Conservation (phyloP, 2,888 invertebrate species). For the Tupiocoris notatus region DNA sequence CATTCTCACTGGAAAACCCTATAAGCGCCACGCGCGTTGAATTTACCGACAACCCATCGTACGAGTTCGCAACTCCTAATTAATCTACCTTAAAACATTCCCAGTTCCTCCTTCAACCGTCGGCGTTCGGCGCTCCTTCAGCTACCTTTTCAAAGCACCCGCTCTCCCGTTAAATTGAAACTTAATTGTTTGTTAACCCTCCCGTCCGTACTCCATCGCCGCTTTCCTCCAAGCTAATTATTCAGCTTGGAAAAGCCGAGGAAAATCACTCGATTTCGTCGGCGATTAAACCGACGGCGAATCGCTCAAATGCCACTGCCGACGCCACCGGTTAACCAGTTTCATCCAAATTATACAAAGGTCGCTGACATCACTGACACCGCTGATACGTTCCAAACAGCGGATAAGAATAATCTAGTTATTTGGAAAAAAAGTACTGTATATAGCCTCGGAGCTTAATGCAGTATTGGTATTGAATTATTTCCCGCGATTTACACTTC, state of each 20-base stretch:
- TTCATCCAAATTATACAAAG: too few species aligned
- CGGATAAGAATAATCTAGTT: too few species aligned
- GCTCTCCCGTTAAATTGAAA: conserved; percentile 42
- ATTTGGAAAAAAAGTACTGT: too few species aligned
- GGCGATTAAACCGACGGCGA: neutral
- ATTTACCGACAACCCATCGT: neutral
- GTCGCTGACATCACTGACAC: too few species aligned
- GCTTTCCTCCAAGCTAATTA: conserved; percentile 26
- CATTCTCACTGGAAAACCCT: too few species aligned
- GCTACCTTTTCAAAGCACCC: conserved; percentile 37
- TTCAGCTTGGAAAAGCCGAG: conserved; percentile 12
- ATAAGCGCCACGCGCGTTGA: neutral
- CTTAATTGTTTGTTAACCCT: conserved; percentile 39
- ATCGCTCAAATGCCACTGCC: neutral
- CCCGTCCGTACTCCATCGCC: neutral
- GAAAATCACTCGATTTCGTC: conserved; percentile 1
- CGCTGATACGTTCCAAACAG: too few species aligned
- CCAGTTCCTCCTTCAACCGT: neutral
- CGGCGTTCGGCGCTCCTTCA: neutral
- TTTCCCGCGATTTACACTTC: too few species aligned
- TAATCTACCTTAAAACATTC: conserved; percentile 40
- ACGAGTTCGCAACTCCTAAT: conserved; percentile 30
- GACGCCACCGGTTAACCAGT: too few species aligned
- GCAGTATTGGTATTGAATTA: too few species aligned
- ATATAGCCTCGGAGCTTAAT: too few species aligned